These are phyloP conservation scores for Byasa hedistus DNA, from an alignment of 2,888 invertebrate genomes.

Conservation along the genomic window DNA sequence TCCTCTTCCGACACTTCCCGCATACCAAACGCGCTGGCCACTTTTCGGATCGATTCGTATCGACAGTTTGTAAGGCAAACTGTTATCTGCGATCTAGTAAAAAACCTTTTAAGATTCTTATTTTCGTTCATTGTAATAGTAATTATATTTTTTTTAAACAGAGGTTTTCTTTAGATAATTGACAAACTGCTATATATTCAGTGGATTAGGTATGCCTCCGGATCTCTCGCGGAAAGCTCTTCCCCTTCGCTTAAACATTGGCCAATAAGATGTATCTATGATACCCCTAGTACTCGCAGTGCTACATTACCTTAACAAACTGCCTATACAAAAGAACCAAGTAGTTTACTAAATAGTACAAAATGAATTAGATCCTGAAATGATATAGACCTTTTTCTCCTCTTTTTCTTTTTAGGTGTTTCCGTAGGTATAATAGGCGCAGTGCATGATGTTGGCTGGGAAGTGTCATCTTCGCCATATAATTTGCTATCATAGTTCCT, in stretches of 20 bases:
- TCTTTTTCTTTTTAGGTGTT: conserved; percentile 70
- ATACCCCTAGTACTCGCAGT: too few species aligned
- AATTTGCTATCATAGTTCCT: conserved; percentile 62
- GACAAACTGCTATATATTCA: too few species aligned
- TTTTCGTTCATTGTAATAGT: too few species aligned
- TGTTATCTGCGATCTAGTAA: conserved; percentile 71
- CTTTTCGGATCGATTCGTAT: conserved; percentile 86
- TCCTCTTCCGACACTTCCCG: conserved; percentile 89
- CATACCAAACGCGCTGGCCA: conserved; percentile 85
- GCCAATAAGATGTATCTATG: too few species aligned
- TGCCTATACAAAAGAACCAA: too few species aligned
- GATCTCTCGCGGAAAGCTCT: too few species aligned
- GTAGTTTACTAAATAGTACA: background rate
- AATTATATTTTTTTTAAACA: too few species aligned
- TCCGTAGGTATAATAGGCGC: conserved; percentile 61
- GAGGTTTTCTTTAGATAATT: too few species aligned
- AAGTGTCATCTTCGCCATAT: conserved; percentile 71
- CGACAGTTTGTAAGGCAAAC: conserved; percentile 86
- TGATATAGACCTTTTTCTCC: conserved; percentile 60
- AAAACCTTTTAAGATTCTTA: background rate
- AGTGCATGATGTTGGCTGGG: conserved; percentile 67
- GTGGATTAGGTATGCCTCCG: too few species aligned
- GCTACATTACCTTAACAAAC: too few species aligned
- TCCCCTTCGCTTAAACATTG: too few species aligned
- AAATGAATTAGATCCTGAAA: background rate